Percentiles rank a stretch among this genome's conserved stretches.
Conservation (phyloP, 1,140 invertebrate species). For the Eriocheir sinensis region DNA sequence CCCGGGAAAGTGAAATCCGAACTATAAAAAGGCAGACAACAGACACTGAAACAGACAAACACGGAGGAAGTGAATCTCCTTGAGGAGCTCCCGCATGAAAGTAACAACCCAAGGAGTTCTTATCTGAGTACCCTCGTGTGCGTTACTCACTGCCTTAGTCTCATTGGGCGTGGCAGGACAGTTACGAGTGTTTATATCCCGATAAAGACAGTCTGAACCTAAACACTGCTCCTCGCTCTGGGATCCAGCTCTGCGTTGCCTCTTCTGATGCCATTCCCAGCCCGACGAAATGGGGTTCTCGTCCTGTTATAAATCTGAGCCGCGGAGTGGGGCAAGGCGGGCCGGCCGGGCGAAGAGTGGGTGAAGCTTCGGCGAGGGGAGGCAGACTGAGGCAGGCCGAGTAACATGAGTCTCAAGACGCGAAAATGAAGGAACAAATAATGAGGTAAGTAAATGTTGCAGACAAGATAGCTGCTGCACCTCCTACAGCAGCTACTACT, state of each 20-base stretch:
- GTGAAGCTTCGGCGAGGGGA: neutral
- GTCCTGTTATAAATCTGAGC: slow-evolving; percentile 4
- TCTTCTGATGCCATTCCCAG: neutral
- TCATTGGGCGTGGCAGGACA: slow-evolving; percentile 11
- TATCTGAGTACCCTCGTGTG: neutral
- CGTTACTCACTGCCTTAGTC: neutral
- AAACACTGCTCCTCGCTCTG: neutral
- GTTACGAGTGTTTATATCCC: slow-evolving; percentile 24
- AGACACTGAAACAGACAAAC: too few species aligned
- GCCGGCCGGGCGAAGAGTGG: neutral
- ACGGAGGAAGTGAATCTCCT: neutral
- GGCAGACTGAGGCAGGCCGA: neutral
- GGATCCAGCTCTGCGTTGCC: slow-evolving; percentile 5
- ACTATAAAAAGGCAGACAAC: too few species aligned
- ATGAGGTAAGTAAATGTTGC: too few species aligned
- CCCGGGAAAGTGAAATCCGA: too few species aligned
- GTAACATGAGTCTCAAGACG: neutral
- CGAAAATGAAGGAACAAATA: neutral
- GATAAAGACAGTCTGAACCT: slow-evolving; percentile 16
- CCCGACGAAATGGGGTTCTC: neutral
- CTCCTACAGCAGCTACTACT: too few species aligned
- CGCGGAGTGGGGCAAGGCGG: neutral
- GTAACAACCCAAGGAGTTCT: slow-evolving; percentile 6
- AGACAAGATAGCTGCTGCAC: too few species aligned
- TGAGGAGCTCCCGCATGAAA: neutral